A percentile compares a stretch with the other conserved stretches of the same genome.
Conservation (phyloP, 2,888 invertebrate genomes). For the Orchesellides sinensis region DNA sequence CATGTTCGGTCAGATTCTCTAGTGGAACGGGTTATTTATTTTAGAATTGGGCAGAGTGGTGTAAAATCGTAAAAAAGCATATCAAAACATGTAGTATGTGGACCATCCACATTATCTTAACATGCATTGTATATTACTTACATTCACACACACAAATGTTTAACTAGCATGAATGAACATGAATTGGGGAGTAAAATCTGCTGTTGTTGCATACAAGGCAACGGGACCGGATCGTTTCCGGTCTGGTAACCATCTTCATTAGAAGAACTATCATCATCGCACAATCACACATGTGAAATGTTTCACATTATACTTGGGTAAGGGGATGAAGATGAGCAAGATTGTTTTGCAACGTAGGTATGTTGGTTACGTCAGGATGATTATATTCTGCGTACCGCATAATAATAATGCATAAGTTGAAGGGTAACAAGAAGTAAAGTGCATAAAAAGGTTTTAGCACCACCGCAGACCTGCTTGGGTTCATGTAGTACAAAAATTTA, state of each 20-base stretch:
- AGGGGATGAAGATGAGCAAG: too few species aligned
- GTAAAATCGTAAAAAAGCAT: neutral
- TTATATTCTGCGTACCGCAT: neutral
- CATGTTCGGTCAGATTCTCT: constrained; percentile 10
- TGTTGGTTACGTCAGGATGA: constrained; percentile 13
- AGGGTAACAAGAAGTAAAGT: neutral
- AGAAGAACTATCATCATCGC: neutral
- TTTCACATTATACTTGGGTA: neutral
- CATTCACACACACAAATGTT: constrained; percentile 12
- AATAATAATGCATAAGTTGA: neutral
- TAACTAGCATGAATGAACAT: constrained; percentile 48
- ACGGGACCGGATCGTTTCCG: constrained; percentile 68
- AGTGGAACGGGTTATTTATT: constrained; percentile 19
- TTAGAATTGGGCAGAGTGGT: neutral
- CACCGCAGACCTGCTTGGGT: too few species aligned
- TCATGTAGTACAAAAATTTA: too few species aligned
- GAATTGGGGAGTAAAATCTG: constrained; percentile 35
- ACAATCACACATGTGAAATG: constrained; percentile 10
- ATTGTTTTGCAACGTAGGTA: constrained; percentile 9
- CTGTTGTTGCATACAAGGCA: constrained; percentile 45
- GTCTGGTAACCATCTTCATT: constrained; percentile 60
- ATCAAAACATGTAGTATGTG: constrained; percentile 3
- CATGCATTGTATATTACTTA: neutral
- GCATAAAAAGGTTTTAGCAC: neutral
- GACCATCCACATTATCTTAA: neutral